Conservation (phyloP, 2,113 vertebrate genomes). For the Mesoclemmys tuberculata region DNA sequence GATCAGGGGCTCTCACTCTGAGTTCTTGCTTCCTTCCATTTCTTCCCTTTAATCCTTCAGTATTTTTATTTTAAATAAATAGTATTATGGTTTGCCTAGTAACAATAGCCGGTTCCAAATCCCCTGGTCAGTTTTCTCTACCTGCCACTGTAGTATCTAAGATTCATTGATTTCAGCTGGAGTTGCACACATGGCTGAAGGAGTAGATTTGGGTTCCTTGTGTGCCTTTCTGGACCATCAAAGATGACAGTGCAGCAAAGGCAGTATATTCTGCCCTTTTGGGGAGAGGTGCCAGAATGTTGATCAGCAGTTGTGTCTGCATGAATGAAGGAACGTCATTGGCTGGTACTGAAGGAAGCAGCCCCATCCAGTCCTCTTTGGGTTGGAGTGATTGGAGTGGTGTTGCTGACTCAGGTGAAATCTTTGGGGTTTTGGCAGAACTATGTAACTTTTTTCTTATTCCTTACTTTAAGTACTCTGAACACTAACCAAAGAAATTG, state of each 20-base stretch:
- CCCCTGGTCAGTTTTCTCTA: neutral
- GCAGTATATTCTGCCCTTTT: rapidly evolving
- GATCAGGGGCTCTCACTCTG: neutral
- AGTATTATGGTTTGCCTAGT: rapidly evolving
- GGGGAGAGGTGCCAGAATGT: neutral
- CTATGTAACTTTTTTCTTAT: rapidly evolving
- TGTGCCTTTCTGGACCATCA: neutral
- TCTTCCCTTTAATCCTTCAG: neutral
- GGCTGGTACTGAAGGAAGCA: neutral
- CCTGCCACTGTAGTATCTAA: neutral
- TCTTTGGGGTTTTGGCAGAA: rapidly evolving
- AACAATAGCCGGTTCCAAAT: neutral
- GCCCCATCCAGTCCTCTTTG: rapidly evolving
- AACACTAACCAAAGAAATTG: neutral
- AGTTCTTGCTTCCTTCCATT: neutral
- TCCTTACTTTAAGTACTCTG: neutral
- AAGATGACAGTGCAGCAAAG: rapidly evolving
- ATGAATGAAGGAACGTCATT: rapidly evolving
- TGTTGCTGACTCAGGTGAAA: rapidly evolving
- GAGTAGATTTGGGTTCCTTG: neutral
- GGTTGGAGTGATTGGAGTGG: rapidly evolving
- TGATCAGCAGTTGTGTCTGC: rapidly evolving
- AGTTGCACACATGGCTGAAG: rapidly evolving
- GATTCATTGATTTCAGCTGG: rapidly evolving
- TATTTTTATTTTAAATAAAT: neutral